These are phyloP conservation scores for Grantiella picta DNA, from an alignment of 2,113 vertebrate species.

Conservation along the genomic window DNA sequence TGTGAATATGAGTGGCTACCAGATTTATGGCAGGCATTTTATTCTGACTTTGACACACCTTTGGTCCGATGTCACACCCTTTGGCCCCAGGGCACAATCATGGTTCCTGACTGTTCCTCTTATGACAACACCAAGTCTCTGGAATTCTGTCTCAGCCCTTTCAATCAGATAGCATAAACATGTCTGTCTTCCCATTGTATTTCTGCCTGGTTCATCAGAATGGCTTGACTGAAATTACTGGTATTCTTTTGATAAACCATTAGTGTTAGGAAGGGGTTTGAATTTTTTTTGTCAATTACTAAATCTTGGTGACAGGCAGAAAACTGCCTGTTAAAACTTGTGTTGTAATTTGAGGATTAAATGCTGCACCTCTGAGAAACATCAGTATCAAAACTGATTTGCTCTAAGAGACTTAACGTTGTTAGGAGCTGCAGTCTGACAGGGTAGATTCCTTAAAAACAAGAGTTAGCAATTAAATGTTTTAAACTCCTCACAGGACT, in stretches of 20 bases:
- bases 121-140: constrained; percentile 46
- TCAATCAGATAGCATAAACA: constrained; percentile 61
- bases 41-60: constrained; percentile 15
- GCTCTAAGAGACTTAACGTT: constrained; percentile 50
- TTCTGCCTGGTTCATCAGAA: constrained; percentile 26
- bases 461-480: constrained; percentile 54
- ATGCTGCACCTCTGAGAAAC: constrained; percentile 81
- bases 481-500: constrained; percentile 49
- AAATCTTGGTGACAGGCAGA: constrained; percentile 73
- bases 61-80: constrained; percentile 42
- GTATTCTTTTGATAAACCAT: constrained; percentile 72
- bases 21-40: constrained; percentile 28
- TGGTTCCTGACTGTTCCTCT: constrained; percentile 40
- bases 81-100: background rate
- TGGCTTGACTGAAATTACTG: constrained; percentile 41
- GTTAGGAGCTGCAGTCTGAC: constrained; percentile 53
- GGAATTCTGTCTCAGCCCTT: constrained; percentile 54
- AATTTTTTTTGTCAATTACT: constrained; percentile 71
- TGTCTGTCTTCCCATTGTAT: constrained; percentile 19
- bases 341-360: constrained; percentile 89
- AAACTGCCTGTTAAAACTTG: constrained; percentile 87
- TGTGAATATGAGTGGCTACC: constrained; percentile 5
- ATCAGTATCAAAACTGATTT: constrained; percentile 73
- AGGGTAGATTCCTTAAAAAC: constrained; percentile 55
- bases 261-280: constrained; percentile 46